Evolutionary conservation across 2,888 invertebrate species (phyloP).

Genomic region (Drepanosiphum platanoidis): DNA sequence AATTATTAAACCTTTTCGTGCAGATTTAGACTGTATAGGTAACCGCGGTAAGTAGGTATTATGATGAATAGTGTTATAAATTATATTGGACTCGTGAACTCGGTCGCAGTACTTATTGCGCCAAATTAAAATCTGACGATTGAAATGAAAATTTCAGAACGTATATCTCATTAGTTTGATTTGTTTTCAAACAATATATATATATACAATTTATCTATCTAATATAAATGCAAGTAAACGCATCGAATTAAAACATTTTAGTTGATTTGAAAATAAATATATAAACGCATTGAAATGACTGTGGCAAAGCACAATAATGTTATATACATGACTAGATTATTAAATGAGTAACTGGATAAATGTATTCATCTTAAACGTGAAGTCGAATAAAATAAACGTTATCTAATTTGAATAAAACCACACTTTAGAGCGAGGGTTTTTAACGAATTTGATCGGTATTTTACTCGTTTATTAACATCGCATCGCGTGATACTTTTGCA

Average conservation of each 20-base stretch:
- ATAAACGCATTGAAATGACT: too few relatives aligned
- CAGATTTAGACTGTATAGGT: too few relatives aligned
- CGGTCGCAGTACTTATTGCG: too few relatives aligned
- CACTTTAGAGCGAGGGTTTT: not conserved
- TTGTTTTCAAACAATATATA: not conserved
- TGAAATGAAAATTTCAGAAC: too few relatives aligned
- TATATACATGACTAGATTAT: too few relatives aligned
- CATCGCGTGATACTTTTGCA: not conserved
- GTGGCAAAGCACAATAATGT: not conserved
- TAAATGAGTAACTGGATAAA: not conserved
- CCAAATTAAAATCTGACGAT: not conserved
- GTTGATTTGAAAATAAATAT: not conserved
- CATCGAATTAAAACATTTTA: not conserved
- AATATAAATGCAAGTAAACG: not conserved
- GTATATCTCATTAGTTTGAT: not conserved
- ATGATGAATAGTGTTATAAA: not conserved
- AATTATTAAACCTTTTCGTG: not conserved
- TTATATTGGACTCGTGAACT: not conserved
- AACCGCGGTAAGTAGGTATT: too few relatives aligned
- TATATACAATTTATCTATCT: not conserved
- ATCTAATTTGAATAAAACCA: not conserved
- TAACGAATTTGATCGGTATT: not conserved
- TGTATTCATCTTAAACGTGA: not conserved
- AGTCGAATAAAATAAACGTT: not conserved
- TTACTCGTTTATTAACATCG: not conserved